phyloP scores from a whole-genome alignment of 2,113 vertebrate genomes.

The Chionis minor region DNA sequence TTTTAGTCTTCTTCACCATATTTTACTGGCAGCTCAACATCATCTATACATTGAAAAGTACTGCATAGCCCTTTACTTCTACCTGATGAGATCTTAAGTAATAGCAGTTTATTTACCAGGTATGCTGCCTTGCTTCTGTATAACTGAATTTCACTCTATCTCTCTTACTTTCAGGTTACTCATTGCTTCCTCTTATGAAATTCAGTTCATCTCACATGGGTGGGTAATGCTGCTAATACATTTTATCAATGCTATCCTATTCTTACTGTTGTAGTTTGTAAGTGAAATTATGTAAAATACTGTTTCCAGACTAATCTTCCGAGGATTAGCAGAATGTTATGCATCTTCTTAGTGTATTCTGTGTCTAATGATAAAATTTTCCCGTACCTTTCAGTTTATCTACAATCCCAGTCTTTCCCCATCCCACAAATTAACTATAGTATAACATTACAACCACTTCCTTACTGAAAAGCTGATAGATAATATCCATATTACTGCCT shows the following conservation, averaged over 20 bases:
- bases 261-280: neutral
- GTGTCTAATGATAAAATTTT: neutral
- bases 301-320: neutral
- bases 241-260: neutral
- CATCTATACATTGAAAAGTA: neutral
- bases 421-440: neutral
- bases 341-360: neutral
- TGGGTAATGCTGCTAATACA: neutral
- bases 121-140: neutral
- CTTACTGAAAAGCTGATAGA: neutral
- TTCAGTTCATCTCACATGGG: neutral
- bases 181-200: neutral
- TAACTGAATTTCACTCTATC: neutral
- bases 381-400: neutral
- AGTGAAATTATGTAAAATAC: neutral
- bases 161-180: neutral
- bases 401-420: neutral
- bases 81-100: neutral
- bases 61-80: neutral
- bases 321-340: neutral
- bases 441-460: neutral
- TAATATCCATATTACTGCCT: neutral
- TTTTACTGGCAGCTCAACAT: neutral
- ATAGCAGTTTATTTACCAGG: neutral
- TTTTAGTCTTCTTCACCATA: neutral